phyloP scores from a whole-genome alignment of 2,113 vertebrate genomes.

The Artemisiospiza belli region DNA sequence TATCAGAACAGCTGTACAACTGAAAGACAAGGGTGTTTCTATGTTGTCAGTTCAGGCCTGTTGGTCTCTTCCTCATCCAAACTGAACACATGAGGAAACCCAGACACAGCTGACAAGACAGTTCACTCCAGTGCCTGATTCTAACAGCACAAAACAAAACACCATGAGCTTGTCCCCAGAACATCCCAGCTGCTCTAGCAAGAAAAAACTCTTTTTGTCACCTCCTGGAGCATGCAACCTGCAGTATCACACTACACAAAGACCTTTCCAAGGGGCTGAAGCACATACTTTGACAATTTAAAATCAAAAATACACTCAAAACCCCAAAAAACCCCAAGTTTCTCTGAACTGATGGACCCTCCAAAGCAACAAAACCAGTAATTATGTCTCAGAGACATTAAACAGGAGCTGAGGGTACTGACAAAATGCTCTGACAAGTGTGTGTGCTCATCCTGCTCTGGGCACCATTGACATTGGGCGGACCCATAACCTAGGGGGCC shows the following conservation, averaged over 20 bases:
- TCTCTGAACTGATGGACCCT: neutral
- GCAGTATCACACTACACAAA: neutral
- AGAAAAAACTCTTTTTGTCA: neutral
- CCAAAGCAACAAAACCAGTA: neutral
- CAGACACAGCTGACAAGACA: neutral
- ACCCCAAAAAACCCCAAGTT: neutral
- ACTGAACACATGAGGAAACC: neutral
- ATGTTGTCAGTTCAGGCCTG: neutral
- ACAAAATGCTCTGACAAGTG: neutral
- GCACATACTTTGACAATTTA: neutral
- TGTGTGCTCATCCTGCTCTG: neutral
- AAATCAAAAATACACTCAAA: neutral
- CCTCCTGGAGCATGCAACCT: neutral
- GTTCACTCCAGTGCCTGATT: neutral
- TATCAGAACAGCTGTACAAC: neutral
- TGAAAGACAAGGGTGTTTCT: neutral
- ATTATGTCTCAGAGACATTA: neutral
- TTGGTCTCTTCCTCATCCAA: constrained; percentile 1
- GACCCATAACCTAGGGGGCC: neutral
- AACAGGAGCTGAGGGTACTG: neutral
- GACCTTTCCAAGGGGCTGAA: neutral
- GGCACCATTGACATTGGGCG: neutral
- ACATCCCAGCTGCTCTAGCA: neutral
- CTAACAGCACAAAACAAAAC: neutral
- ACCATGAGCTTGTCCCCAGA: neutral